Percentiles rank a stretch among this genome's conserved stretches.
Conservation (phyloP, 2,888 invertebrate species). For the Himalopsyche anomala region DNA sequence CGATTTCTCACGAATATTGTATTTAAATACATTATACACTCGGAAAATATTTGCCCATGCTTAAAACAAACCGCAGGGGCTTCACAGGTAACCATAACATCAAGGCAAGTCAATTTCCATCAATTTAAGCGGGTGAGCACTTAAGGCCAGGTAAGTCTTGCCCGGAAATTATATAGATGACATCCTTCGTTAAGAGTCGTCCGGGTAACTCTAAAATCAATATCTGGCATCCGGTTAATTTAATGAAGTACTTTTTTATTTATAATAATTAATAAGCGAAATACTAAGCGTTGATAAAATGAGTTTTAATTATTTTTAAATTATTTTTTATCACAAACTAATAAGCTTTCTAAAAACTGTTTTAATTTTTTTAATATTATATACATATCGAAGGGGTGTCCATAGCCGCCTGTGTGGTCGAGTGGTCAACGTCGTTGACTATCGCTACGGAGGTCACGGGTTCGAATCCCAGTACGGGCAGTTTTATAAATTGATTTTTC, state of each 20-base stretch:
- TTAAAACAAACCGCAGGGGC: background rate
- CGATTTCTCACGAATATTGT: background rate
- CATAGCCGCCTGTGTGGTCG: no score
- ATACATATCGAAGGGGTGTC: no score
- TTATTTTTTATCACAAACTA: no score
- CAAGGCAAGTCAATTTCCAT: slow-evolving; percentile 8
- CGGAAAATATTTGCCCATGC: background rate
- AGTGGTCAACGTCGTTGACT: no score
- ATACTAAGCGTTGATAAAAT: no score
- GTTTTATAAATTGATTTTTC: no score
- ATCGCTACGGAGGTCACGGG: no score
- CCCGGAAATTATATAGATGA: slow-evolving; percentile 7
- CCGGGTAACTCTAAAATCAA: background rate
- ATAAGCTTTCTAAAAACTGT: no score
- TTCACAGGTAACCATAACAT: background rate
- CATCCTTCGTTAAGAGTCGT: background rate
- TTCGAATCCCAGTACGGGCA: no score
- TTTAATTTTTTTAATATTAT: no score
- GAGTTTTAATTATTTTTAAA: no score
- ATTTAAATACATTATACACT: background rate
- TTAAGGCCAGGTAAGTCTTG: background rate
- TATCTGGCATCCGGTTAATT: background rate
- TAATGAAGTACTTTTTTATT: background rate
- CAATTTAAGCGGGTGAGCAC: background rate
- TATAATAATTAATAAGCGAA: no score